These are phyloP conservation scores for Aplochiton taeniatus DNA, from an alignment of 2,797 vertebrate species.

Conservation along the genomic window DNA sequence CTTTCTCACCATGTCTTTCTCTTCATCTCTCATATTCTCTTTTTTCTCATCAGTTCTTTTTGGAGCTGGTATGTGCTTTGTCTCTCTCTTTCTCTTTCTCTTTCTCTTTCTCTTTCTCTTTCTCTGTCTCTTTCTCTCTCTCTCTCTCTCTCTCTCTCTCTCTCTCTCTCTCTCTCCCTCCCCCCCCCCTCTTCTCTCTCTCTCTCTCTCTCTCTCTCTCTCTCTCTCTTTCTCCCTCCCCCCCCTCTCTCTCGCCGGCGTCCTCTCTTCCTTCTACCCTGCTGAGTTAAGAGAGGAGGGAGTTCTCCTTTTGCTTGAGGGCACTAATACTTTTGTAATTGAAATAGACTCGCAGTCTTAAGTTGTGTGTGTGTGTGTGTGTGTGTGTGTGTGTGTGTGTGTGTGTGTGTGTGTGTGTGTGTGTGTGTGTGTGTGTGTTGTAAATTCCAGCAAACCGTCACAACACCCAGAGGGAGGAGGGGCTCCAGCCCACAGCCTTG, in stretches of 20 bases:
- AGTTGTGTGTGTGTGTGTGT: conserved; percentile 8
- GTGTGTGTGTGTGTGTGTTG: conserved; percentile 6
- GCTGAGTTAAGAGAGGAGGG: neutral
- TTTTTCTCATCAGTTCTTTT: conserved; percentile 18
- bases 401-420: conserved; percentile 1
- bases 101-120: conserved; percentile 7
- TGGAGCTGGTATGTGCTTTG: no score
- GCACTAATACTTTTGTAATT: conserved; percentile 39
- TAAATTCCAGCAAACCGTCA: no score
- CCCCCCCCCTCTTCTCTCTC: neutral
- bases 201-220: conserved; percentile 20
- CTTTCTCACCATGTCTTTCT: conserved; percentile 8
- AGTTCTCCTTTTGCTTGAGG: conserved; percentile 34
- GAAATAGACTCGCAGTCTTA: conserved; percentile 41
- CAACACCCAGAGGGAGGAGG: no score
- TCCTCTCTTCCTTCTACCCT: neutral
- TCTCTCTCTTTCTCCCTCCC: conserved; percentile 29
- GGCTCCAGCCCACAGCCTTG: no score
- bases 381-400: neutral
- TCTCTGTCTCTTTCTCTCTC: neutral
- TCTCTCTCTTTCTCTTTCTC: neutral
- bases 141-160: conserved; percentile 23
- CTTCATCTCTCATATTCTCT: conserved; percentile 24
- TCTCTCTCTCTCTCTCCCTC: neutral
- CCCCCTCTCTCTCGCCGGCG: conserved; percentile 26